A percentile compares a stretch with the other conserved stretches of the same genome.
Evolutionary conservation across 2,797 vertebrate species (phyloP).

Genomic region (Poecilia picta): DNA sequence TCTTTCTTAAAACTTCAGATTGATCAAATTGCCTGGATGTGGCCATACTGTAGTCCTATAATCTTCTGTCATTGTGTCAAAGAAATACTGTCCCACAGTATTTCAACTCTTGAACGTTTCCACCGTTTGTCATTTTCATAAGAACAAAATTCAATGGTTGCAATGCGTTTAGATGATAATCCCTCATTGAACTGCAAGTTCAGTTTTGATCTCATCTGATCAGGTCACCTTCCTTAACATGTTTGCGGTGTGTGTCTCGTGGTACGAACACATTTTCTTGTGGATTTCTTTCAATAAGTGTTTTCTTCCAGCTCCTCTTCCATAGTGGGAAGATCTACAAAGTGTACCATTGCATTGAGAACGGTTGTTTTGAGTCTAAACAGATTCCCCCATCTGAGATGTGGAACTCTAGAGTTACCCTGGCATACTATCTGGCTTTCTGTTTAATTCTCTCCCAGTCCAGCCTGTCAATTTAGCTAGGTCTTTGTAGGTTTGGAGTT

Average conservation of each 20-base stretch:
- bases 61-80: slow-evolving; percentile 59
- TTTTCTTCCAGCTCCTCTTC: neutral
- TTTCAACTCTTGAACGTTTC: neutral
- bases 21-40: slow-evolving; percentile 54
- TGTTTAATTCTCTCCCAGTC: neutral
- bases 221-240: neutral
- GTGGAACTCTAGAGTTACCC: neutral
- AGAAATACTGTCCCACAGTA: neutral
- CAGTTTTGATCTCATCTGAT: neutral
- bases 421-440: neutral
- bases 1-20: slow-evolving; percentile 8
- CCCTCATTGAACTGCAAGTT: neutral
- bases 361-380: neutral
- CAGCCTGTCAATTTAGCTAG: neutral
- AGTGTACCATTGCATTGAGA: neutral
- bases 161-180: neutral
- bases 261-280: neutral
- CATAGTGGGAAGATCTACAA: neutral
- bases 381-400: neutral
- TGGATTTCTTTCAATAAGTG: neutral
- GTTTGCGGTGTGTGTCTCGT: neutral
- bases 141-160: neutral
- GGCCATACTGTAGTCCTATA: slow-evolving; percentile 67
- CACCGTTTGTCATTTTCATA: slow-evolving; percentile 35
- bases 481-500: neutral